Percentiles rank a stretch among this genome's conserved stretches.
phyloP scores from a whole-genome alignment of 2,113 vertebrate species.

The Budorcas taxicolor region DNA sequence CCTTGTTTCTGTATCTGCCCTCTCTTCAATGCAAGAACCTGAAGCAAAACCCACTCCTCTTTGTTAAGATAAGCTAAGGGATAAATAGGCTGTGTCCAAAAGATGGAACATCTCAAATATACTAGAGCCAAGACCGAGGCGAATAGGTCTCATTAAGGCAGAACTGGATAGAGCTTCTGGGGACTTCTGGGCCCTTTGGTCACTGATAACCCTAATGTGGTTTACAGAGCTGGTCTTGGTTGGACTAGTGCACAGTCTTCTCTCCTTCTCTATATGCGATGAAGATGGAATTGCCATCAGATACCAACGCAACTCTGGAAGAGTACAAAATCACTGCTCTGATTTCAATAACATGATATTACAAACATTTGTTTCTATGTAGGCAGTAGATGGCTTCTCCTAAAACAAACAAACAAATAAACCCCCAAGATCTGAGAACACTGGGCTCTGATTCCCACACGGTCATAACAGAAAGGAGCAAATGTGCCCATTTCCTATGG shows the following conservation, averaged over 20 bases:
- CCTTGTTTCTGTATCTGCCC: background rate
- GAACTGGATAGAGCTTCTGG: background rate
- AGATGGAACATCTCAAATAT: background rate
- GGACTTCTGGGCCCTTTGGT: background rate
- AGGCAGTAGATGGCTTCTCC: background rate
- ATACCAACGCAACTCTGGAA: background rate
- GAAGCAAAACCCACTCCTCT: background rate
- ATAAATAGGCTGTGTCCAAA: background rate
- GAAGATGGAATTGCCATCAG: background rate
- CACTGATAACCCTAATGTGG: background rate
- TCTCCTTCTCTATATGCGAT: background rate
- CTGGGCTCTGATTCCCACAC: background rate
- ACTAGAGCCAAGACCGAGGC: background rate
- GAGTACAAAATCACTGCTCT: background rate
- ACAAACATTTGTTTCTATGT: background rate
- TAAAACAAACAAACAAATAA: background rate
- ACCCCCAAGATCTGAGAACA: background rate
- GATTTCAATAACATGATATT: background rate
- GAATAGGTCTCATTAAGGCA: background rate
- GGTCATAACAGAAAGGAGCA: background rate
- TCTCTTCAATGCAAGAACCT: background rate
- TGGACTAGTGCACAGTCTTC: background rate
- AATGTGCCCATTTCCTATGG: rapidly evolving
- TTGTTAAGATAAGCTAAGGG: background rate
- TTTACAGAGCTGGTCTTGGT: background rate